Percentiles rank a stretch among this genome's conserved stretches.
phyloP scores from a whole-genome alignment of 2,888 invertebrate species.

The Podabrus alpinus region DNA sequence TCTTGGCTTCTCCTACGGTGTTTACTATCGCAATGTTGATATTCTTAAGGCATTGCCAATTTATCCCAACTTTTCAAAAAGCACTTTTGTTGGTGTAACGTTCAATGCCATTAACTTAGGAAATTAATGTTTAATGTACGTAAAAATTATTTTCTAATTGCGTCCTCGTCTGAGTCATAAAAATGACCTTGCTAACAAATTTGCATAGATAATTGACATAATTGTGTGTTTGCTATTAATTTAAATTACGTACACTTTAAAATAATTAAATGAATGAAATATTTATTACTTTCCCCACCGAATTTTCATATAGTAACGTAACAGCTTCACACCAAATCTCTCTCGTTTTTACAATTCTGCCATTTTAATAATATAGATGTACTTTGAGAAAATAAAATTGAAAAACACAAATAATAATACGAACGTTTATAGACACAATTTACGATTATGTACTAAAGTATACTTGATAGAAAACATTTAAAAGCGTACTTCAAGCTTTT shows the following conservation, averaged over 20 bases:
- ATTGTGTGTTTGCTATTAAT: not conserved
- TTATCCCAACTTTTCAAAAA: not conserved
- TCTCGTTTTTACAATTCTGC: not conserved
- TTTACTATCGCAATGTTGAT: not conserved
- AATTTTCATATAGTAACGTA: not conserved
- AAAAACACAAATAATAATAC: not conserved
- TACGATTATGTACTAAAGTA: not conserved
- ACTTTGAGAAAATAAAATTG: not conserved
- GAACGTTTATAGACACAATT: not conserved
- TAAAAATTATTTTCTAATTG: not conserved
- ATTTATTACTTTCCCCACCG: not conserved
- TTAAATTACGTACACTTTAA: not conserved
- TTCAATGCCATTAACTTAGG: not conserved
- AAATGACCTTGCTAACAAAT: not conserved
- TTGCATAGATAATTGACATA: not conserved
- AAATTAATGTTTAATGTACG: not conserved
- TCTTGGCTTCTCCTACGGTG: not conserved
- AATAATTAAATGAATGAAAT: not conserved
- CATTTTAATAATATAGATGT: too few relatives aligned
- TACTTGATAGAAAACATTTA: not conserved
- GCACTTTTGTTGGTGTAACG: not conserved
- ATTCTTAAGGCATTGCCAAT: not conserved
- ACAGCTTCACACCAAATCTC: not conserved
- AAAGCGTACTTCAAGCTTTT: not conserved
- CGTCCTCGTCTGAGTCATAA: not conserved